Percentiles rank a stretch among this genome's conserved stretches.
Conservation (phyloP, 2,797 vertebrate genomes). For the Bovichtus variegatus region DNA sequence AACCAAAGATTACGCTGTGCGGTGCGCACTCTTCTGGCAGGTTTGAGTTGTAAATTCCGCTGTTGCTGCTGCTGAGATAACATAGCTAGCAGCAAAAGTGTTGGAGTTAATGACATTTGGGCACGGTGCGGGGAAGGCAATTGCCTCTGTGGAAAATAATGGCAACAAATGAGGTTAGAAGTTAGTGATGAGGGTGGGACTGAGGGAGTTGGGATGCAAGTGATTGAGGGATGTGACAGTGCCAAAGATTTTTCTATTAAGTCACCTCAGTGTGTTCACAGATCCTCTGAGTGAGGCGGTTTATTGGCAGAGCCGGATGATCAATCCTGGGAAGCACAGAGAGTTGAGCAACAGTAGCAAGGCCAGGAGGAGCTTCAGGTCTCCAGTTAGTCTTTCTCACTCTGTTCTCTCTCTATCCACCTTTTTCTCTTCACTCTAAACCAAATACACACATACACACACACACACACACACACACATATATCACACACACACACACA, state of each 20-base stretch:
- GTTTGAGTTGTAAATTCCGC: constrained; percentile 69
- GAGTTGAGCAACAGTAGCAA: constrained; percentile 43
- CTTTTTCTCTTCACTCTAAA: neutral
- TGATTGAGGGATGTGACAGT: constrained; percentile 68
- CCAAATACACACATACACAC: constrained; percentile 13
- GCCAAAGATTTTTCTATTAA: constrained; percentile 74
- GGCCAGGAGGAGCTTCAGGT: constrained; percentile 23
- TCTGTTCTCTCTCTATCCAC: constrained; percentile 14
- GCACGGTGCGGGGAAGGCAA: constrained; percentile 52
- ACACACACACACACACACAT: neutral
- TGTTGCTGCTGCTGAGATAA: constrained; percentile 56
- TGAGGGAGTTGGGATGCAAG: constrained; percentile 66
- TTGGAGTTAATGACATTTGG: constrained; percentile 60
- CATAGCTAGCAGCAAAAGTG: constrained; percentile 51
- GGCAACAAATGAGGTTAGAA: constrained; percentile 76
- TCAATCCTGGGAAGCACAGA: constrained; percentile 52
- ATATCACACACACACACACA: too few relatives aligned
- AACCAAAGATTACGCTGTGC: constrained; percentile 58
- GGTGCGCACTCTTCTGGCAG: constrained; percentile 45
- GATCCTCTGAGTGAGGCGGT: constrained; percentile 44
- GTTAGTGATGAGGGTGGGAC: constrained; percentile 73
- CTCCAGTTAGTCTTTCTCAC: constrained; percentile 23
- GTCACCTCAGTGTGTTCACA: constrained; percentile 44
- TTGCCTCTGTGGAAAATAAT: constrained; percentile 71
- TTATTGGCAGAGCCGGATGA: constrained; percentile 56